phyloP scores from a whole-genome alignment of 2,797 vertebrate genomes.

The Florisuga fusca region DNA sequence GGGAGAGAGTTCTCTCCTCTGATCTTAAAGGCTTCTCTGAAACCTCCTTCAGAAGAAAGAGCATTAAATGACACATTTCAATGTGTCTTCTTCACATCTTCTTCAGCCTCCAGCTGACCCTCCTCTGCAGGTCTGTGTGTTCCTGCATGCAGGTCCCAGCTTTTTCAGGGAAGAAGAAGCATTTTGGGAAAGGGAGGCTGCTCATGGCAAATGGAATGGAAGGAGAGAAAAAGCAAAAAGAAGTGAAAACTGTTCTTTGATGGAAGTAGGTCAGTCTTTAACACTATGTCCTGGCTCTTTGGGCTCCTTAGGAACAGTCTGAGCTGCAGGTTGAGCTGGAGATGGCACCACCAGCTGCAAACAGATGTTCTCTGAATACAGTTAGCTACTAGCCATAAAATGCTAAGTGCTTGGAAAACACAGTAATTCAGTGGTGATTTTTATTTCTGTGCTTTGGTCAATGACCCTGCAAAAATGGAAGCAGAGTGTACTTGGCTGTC shows the following conservation, averaged over 20 bases:
- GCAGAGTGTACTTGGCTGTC: not conserved
- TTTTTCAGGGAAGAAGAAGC: not conserved
- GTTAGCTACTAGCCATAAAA: slow-evolving; percentile 10
- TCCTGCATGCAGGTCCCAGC: not conserved
- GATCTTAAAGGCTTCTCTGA: not conserved
- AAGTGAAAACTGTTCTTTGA: not conserved
- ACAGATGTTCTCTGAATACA: slow-evolving; percentile 7
- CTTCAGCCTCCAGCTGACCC: not conserved
- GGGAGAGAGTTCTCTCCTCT: not conserved
- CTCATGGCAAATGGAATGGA: not conserved
- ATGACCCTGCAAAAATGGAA: not conserved
- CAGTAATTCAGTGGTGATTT: not conserved
- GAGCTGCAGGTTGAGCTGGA: not conserved
- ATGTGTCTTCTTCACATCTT: not conserved
- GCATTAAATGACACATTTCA: not conserved
- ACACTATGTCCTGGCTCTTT: not conserved
- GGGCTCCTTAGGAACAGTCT: slow-evolving; percentile 14
- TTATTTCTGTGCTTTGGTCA: not conserved
- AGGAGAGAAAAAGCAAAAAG: not conserved
- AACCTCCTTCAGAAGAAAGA: not conserved
- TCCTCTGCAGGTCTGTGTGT: not conserved
- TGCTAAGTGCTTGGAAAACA: not conserved
- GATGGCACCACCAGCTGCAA: not conserved
- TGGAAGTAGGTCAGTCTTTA: slow-evolving; percentile 5
- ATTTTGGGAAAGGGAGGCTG: not conserved